These are phyloP conservation scores for Salmo trutta DNA, from an alignment of 2,797 vertebrate genomes.

Conservation along the genomic window DNA sequence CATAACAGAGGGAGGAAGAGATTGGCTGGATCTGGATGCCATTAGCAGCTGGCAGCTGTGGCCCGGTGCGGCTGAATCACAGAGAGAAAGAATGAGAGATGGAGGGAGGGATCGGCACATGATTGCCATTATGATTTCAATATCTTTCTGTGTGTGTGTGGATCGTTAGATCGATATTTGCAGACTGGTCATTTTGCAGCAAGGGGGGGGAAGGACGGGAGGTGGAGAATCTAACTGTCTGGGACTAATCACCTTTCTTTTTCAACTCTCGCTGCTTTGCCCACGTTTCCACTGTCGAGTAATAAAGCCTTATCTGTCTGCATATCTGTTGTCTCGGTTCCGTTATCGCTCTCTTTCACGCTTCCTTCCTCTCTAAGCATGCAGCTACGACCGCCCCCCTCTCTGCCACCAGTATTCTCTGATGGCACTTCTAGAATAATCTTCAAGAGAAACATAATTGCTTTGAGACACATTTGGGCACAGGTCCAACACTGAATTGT, in stretches of 20 bases:
- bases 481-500: not conserved
- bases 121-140: conserved; percentile 69
- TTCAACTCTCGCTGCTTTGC: conserved; percentile 28
- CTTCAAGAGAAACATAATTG: conserved; percentile 6
- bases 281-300: conserved; percentile 35
- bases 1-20: conserved; percentile 55
- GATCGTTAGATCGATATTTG: conserved; percentile 56
- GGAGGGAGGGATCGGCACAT: conserved; percentile 50
- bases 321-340: conserved; percentile 43
- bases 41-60: conserved; percentile 70
- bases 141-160: conserved; percentile 58
- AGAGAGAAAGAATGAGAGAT: conserved; percentile 30
- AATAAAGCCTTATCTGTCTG: conserved; percentile 40
- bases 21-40: conserved; percentile 66
- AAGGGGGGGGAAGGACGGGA: conserved; percentile 40
- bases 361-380: conserved; percentile 48
- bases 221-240: conserved; percentile 23
- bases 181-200: conserved; percentile 59
- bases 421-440: conserved; percentile 10
- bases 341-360: conserved; percentile 42
- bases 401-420: not conserved
- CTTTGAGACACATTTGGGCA: conserved; percentile 5
- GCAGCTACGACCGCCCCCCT: not conserved
- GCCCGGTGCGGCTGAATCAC: conserved; percentile 68
- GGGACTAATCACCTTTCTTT: conserved; percentile 26